phyloP scores from a whole-genome alignment of 2,113 vertebrate species.

The Equus przewalskii region DNA sequence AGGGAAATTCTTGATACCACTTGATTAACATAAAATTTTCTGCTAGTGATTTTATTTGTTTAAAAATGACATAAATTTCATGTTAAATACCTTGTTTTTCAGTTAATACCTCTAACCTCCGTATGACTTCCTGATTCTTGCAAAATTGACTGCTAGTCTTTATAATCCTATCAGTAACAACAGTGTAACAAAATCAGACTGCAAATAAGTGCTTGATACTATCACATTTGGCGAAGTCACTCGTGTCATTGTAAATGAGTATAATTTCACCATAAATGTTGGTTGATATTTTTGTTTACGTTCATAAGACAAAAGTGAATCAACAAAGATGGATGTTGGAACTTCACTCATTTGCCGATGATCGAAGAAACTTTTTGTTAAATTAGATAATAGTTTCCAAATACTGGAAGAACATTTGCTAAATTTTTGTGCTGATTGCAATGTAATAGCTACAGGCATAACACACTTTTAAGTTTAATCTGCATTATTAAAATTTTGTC shows the following conservation, averaged over 20 bases:
- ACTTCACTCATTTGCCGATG: not conserved
- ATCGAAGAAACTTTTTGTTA: not conserved
- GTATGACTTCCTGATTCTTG: not conserved
- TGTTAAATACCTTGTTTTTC: not conserved
- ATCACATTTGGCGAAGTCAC: not conserved
- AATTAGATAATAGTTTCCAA: not conserved
- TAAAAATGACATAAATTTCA: not conserved
- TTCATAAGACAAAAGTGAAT: not conserved
- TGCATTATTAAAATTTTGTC: not conserved
- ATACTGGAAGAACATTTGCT: not conserved
- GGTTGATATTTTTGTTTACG: not conserved
- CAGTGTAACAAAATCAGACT: not conserved
- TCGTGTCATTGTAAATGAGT: not conserved
- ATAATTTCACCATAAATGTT: not conserved
- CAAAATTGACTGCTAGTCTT: not conserved
- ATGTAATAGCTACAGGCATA: not conserved
- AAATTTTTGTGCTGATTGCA: not conserved
- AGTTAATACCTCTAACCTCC: not conserved
- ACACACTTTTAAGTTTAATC: not conserved
- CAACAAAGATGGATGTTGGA: not conserved
- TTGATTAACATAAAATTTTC: not conserved
- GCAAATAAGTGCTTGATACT: not conserved
- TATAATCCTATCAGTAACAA: not conserved
- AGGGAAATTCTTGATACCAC: not conserved
- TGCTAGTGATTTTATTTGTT: not conserved